Evolutionary conservation across 1,140 invertebrate species (phyloP), one percentile per base, ranked within the genome.

Genomic region (Calosoma granatense): DNA sequence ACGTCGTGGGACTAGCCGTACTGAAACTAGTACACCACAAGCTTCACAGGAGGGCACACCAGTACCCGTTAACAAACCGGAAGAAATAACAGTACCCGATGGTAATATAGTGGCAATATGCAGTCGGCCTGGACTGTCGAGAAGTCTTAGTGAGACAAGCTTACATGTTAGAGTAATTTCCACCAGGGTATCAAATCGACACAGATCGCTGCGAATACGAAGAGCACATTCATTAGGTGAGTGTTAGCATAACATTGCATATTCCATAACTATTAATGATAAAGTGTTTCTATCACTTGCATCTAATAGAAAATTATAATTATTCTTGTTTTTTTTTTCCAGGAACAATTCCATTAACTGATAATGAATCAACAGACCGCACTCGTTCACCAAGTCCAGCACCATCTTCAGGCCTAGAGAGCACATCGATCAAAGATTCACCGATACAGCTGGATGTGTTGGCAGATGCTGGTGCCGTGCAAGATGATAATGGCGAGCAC

Each of bases 351-450:
- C 6, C 26, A 36, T 64, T 64, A 17, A 54, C 54, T 6, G 70
- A 71, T 53, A 65, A 62, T 20, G 63, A 71, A 63, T 65, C 67
- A 36, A 64, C 64, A 1, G 70, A 72, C 61, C 57, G 70, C 12
- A 70, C 88, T 9, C 77, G 91, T 22, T 90, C 88, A 41, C 89
- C 90, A 0, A 93, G 90, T 22, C 92, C 92, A 0, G 88, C 90
- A 11, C 89, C 90, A 1, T 92, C 90, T 58, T 92, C 88, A 69
- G 90, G 90, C 2, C 79, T 94, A 1, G 91, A 94, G 68, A 90
- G 86, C 61, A 90, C 87, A 64, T 90, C 87, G 2, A 86, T 90
- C 43, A 93, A 94, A 72, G 90, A 94, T 74, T 91, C 90, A n/a
- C 90, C 90, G 0, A 81, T 93, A 69, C 92, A 94, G 65, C 88